Evolutionary conservation across 2,888 invertebrate species (phyloP).

Genomic region (Coelopa pilipes): DNA sequence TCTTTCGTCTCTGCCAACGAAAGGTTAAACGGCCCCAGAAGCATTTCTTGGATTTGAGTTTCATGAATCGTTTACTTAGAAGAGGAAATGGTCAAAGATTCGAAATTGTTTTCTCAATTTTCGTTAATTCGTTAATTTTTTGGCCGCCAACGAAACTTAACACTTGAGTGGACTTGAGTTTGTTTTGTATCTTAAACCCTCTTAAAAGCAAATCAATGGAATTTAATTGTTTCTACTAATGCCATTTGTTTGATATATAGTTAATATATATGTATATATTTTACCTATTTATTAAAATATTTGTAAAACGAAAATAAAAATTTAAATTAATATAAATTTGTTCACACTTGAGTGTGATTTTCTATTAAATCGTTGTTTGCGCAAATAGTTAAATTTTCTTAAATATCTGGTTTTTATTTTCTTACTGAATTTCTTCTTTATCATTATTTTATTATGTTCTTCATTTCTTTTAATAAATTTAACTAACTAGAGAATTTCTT

Average conservation of each 20-base stretch:
- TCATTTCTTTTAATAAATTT: conserved; percentile 23
- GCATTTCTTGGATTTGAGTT: too few relatives aligned
- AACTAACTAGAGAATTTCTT: conserved; percentile 32
- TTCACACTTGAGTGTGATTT: not conserved
- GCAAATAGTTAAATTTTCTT: conserved; percentile 22
- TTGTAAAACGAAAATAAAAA: not conserved
- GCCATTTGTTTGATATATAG: not conserved
- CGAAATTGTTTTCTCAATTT: too few relatives aligned
- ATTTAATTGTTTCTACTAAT: not conserved
- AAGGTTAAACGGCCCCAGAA: too few relatives aligned
- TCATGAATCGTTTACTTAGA: too few relatives aligned
- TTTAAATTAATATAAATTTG: not conserved
- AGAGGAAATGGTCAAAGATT: too few relatives aligned
- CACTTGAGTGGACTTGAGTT: too few relatives aligned
- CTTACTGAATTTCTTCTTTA: not conserved
- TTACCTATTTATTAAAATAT: not conserved
- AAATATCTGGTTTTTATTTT: not conserved
- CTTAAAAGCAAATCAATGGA: too few relatives aligned
- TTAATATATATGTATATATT: not conserved
- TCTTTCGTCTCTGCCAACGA: too few relatives aligned
- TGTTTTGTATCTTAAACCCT: too few relatives aligned
- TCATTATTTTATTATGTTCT: not conserved
- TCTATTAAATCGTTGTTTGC: conserved; percentile 34
- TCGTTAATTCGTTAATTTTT: too few relatives aligned
- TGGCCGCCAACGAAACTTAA: too few relatives aligned